Evolutionary conservation across 2,797 vertebrate genomes (phyloP), one percentile per base, ranked within the genome.

Genomic region (Cynopterus sphinx): DNA sequence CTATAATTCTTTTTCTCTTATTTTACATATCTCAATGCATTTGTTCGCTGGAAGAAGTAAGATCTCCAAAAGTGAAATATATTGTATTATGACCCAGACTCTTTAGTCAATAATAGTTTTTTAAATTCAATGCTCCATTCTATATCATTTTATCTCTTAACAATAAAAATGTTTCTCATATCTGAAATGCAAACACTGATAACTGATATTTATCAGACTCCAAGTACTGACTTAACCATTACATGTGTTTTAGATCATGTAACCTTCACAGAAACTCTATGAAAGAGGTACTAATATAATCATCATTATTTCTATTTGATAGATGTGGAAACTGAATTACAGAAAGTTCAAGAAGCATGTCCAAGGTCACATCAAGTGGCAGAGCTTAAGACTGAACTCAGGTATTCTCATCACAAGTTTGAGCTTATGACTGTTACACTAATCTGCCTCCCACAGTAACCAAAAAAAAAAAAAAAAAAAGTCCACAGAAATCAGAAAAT

Each of bases 401-500:
- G 17, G 13, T 43, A 15, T 31, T 75, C 9, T 88, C 59, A 65
- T 55, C 49, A 49, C 28, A 33, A 55, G 17, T 19, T 74, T 57
- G 49, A 91, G 39, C 13, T 87, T 63, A 22, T 49, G 74, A 59
- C 13, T 55, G 3, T 77, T 82, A 26, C 15, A n/a, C 33, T 49
- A 7, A 67, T 43, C 53, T 84, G 70, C 1, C 26, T 75, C 8
- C 28, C 13, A 15, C 16, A 83, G 75, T 61, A 83, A 88, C 36
- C 6, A 70, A 22, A 59, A 21, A 19, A 19, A 81, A 6, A 70
- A 19, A 74, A 61, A 31, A 46, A 55, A 83, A 78, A 70, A 77
- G 71, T 21, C 53, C 31, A 86, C 36, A 39, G 70, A 88, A 94
- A 91, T 82, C 36, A 39, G 70, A 88, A 94, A 91, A 90, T 55